Base-by-base conservation (phyloP, 2,113 vertebrate species). In the Rallus limicola region DNA sequence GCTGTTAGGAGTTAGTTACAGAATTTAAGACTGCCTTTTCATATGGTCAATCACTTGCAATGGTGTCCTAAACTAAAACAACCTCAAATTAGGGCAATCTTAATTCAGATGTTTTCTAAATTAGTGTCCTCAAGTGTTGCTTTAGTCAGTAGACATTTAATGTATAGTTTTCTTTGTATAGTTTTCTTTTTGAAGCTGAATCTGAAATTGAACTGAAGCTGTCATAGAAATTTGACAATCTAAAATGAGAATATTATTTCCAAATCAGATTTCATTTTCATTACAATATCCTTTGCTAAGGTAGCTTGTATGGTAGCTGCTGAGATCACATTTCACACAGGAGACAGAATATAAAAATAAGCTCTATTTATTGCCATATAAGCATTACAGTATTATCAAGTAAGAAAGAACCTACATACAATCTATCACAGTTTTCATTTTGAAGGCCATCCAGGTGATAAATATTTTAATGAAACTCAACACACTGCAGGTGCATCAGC, bases 381-480 rank as follows among this genome's bases (percentile, higher is more conserved):
- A 85, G 33, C 62, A 86, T 46, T 74, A 80, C 55, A 88, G 63
- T 21, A 80, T 34, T 50, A 80, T 42, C 42, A 67, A 34, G 17
- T 16, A 67, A 80, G 67, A 78, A 74, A 88, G 33, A 23, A 60
- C 64, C 56, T 44, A 68, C 64, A 90, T 33, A 64, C 18, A 24
- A 55, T 18, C 59, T 63, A 82, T 40, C 53, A 52, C 28, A 48
- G 28, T 72, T 92, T 31, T 60, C 20, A 34, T 81, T 2, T 78
- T 34, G 60, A 94, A 90, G 58, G 15, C 21, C 38, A 78, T 94
- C 36, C 63, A 88, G 64, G n/a, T 88, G 62, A 88, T 65, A 75
- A 93, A 68, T 56, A 86, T 81, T 96, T 95, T 62, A 94, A 90
- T n/a, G 60, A 58, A 93, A 92, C 17, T 14, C 52, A 75, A 74